phyloP scores from a whole-genome alignment of 1,140 invertebrate species.

The Saccostrea glomerata region DNA sequence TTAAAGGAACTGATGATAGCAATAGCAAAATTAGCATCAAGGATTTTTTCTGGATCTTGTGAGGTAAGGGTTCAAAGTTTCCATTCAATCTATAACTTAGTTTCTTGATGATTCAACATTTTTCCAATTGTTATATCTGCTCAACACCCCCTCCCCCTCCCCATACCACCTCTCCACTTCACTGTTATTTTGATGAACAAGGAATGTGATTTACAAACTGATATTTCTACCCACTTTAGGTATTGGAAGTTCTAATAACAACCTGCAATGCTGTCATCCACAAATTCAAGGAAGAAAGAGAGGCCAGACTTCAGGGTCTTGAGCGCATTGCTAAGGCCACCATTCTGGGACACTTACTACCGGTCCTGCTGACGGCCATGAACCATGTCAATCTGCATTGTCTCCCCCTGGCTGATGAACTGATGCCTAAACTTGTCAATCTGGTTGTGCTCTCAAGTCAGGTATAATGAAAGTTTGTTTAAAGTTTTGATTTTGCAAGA shows the following conservation, averaged over 20 bases:
- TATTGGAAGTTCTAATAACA: constrained; percentile 74
- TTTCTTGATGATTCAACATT: too few relatives aligned
- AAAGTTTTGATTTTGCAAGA: neutral
- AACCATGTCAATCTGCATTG: constrained; percentile 73
- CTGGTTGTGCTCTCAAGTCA: constrained; percentile 76
- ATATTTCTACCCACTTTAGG: constrained; percentile 58
- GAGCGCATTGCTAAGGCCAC: constrained; percentile 77
- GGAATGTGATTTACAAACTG: neutral
- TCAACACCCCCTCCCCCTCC: too few relatives aligned
- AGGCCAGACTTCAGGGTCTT: constrained; percentile 71
- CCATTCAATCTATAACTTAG: neutral
- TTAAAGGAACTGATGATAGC: constrained; percentile 63
- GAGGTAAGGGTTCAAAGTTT: constrained; percentile 59
- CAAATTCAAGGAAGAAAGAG: constrained; percentile 66
- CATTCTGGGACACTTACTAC: constrained; percentile 76
- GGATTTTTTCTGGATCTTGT: constrained; percentile 70
- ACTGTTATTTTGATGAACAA: neutral
- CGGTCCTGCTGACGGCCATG: constrained; percentile 74
- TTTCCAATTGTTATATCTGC: too few relatives aligned
- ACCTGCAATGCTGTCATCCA: constrained; percentile 70
- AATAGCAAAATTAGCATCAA: constrained; percentile 68
- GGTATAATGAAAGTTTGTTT: constrained; percentile 56
- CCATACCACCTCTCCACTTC: neutral
- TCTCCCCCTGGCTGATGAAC: constrained; percentile 70
- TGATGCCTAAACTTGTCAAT: constrained; percentile 76